Evolutionary conservation across 1,140 invertebrate species (phyloP), one percentile per base, ranked within the genome.

Genomic region (Ylistrum balloti): DNA sequence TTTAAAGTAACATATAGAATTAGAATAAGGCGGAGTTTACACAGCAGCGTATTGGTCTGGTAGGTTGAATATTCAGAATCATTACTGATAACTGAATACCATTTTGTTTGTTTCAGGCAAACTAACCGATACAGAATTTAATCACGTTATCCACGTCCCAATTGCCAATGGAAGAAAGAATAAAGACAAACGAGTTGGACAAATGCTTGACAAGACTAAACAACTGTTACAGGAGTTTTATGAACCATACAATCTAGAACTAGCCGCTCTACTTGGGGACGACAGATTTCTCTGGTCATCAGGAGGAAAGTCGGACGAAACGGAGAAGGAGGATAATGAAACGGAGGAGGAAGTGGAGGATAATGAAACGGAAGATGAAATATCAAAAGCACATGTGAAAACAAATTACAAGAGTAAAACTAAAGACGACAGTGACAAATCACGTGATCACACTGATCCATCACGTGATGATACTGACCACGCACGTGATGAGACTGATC

Each of bases 241-340:
- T 85, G 88, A 92, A 41, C 91, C 92, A 0, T 91, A 90, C 85
- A 93, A 93, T 85, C 35, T 90, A 85, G 85, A 88, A 33, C 86
- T 93, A 48, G 89, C 93, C 3, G 34, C 45, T 3, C 35, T 92
- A 5, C 87, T 93, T 13, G 87, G 90, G 0, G 93, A 93, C 45
- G 48, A 89, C 11, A 48, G 87, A 20, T 93, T 86, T 85, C 85
- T 91, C 17, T 93, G 91, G 91, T 28, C 22, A 1, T 11, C 56
- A 28, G 22, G 1, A 74, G 5, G 2, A 28, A n/a, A 74, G 17
- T n/a, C n/a, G 15, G 56, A 74, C 22, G 56, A 74, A 17, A 17
- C n/a, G 5, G 56, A 28, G n/a, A n/a, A 74, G 22, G 22, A 74
- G 22, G 56, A 74, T 56, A 17, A 56, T 7, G 45, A 56, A 7